phyloP scores from a whole-genome alignment of 1,140 invertebrate genomes.

The Drosophila santomea region DNA sequence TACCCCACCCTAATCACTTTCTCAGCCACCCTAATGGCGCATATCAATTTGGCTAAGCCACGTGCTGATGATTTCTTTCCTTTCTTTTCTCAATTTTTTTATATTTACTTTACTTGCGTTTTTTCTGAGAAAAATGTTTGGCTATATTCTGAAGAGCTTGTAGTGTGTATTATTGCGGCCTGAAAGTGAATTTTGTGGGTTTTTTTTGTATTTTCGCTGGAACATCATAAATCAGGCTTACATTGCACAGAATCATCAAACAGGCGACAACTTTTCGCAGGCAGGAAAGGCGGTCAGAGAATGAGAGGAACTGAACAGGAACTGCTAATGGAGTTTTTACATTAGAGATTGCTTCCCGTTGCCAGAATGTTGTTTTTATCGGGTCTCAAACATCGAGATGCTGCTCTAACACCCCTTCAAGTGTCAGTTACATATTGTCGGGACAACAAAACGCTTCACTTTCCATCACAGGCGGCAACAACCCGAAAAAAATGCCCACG shows the following conservation, averaged over 20 bases:
- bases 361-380: constrained; percentile 57
- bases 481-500: constrained; percentile 31
- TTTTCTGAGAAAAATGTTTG: constrained; percentile 37
- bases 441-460: constrained; percentile 79
- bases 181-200: constrained; percentile 45
- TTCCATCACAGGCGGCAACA: constrained; percentile 52
- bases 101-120: constrained; percentile 43
- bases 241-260: constrained; percentile 82
- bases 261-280: constrained; percentile 65
- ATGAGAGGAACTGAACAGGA: constrained; percentile 51
- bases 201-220: neutral
- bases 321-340: constrained; percentile 78
- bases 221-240: constrained; percentile 84
- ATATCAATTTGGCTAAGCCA: constrained; percentile 82
- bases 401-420: constrained; percentile 78
- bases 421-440: constrained; percentile 82
- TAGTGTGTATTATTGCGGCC: constrained; percentile 57
- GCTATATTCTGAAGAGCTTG: constrained; percentile 62
- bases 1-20: constrained; percentile 42
- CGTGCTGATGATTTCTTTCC: constrained; percentile 61
- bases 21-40: constrained; percentile 77
- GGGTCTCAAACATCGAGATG: constrained; percentile 63
- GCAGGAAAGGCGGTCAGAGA: constrained; percentile 11
- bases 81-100: constrained; percentile 22
- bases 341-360: constrained; percentile 68